Conservation (phyloP, 2,888 invertebrate species). For the Agriopis marginaria region DNA sequence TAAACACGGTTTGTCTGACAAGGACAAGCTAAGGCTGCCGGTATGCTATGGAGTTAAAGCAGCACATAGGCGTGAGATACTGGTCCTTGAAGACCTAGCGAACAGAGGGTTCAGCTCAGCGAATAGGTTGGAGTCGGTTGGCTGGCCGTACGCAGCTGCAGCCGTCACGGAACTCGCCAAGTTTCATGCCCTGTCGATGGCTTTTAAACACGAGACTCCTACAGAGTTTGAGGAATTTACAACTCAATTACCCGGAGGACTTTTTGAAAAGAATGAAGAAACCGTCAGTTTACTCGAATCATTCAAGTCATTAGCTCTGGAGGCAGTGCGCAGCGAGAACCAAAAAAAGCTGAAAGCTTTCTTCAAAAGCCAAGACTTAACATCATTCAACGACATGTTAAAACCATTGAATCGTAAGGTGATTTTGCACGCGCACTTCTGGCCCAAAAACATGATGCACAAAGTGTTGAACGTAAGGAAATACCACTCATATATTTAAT, state of each 20-base stretch:
- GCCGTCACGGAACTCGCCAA: slow-evolving; percentile 19
- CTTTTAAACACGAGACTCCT: background rate
- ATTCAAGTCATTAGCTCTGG: slow-evolving; percentile 5
- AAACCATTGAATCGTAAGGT: background rate
- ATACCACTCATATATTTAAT: background rate
- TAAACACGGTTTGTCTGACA: slow-evolving; percentile 1
- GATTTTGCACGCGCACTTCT: slow-evolving; percentile 7
- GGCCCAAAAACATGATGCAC: slow-evolving; percentile 18
- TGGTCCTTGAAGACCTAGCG: slow-evolving; percentile 7
- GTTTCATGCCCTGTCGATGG: slow-evolving; percentile 17
- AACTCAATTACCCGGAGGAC: background rate
- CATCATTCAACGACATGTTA: background rate
- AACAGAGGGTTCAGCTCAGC: background rate
- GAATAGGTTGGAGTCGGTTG: background rate
- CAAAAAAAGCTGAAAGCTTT: background rate
- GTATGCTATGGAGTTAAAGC: slow-evolving; percentile 5
- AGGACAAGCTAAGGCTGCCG: slow-evolving; percentile 3
- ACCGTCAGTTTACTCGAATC: background rate
- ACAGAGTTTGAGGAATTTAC: background rate
- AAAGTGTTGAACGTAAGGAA: slow-evolving; percentile 7
- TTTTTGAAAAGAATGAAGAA: background rate
- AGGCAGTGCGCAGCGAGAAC: slow-evolving; percentile 4
- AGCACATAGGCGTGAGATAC: background rate
- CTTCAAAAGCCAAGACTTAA: background rate
- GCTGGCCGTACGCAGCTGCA: slow-evolving; percentile 14